A percentile compares a stretch with the other conserved stretches of the same genome.
Conservation (phyloP, 2,888 invertebrate species). For the Sarcophaga subvicina region DNA sequence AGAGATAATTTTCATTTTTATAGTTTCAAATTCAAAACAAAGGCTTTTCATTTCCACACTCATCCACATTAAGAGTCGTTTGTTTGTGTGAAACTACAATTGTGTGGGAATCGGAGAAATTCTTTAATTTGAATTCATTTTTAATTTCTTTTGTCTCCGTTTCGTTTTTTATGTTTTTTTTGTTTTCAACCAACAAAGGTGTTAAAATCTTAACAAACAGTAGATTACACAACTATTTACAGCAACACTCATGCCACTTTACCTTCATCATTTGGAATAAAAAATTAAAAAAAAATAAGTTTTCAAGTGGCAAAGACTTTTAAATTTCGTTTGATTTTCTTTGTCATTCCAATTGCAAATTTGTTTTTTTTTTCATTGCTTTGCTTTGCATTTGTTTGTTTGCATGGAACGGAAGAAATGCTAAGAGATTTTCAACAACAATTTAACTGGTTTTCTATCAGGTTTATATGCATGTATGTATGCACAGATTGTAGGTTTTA, state of each 20-base stretch:
- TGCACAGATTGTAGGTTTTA: too few relatives aligned
- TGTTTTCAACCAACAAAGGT: slow-evolving; percentile 15
- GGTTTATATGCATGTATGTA: background rate
- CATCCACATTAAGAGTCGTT: background rate
- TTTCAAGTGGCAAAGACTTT: slow-evolving; percentile 2
- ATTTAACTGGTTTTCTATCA: slow-evolving; percentile 47
- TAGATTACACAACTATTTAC: slow-evolving; percentile 20
- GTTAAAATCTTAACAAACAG: slow-evolving; percentile 52
- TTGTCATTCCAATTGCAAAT: background rate
- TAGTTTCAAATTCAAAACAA: background rate
- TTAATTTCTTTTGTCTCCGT: background rate
- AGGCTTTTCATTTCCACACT: slow-evolving; percentile 3
- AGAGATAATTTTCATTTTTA: too few relatives aligned
- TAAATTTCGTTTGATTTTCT: background rate
- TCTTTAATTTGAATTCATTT: background rate
- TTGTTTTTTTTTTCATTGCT: background rate
- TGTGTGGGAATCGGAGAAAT: slow-evolving; percentile 1
- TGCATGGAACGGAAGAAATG: slow-evolving; percentile 9
- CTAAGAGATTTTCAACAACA: slow-evolving; percentile 17
- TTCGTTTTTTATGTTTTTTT: background rate
- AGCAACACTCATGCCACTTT: background rate
- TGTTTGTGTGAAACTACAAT: background rate
- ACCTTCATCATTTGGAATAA: background rate
- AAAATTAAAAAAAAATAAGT: background rate
- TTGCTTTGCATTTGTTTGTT: background rate